phyloP scores from a whole-genome alignment of 2,113 vertebrate species.

The Pituophis catenifer region DNA sequence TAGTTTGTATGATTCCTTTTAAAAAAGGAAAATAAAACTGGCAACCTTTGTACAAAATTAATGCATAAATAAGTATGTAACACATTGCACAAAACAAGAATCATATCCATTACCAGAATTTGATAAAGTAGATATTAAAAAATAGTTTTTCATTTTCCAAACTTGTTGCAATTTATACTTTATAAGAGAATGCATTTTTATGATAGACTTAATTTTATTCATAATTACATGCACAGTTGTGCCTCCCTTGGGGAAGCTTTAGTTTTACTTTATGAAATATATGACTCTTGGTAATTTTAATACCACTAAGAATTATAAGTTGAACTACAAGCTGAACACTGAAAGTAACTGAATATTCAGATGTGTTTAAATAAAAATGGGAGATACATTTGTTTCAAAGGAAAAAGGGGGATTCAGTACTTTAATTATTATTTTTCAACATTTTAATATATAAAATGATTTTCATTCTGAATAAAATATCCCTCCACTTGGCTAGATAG shows the following conservation, averaged over 20 bases:
- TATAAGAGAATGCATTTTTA: conserved; percentile 5
- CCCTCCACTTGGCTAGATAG: no score
- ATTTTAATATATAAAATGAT: background rate
- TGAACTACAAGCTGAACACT: background rate
- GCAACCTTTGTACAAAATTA: background rate
- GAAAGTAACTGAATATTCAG: background rate
- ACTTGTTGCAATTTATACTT: background rate
- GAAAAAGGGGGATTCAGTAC: background rate
- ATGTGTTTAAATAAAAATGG: background rate
- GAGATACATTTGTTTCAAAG: background rate
- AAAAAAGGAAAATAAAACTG: background rate
- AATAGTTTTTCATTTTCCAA: background rate
- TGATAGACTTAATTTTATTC: conserved; percentile 20
- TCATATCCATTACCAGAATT: background rate
- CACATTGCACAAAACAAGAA: background rate
- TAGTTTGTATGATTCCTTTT: background rate
- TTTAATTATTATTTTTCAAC: background rate
- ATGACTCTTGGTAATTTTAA: background rate
- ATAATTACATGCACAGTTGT: background rate
- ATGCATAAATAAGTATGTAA: background rate
- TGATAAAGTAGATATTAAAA: background rate
- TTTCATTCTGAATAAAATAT: background rate
- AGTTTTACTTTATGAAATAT: background rate
- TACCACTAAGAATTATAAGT: background rate
- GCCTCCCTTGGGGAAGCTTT: conserved; percentile 4